Conservation (phyloP, 2,888 invertebrate species). For the Drosophila hawaiiensis region DNA sequence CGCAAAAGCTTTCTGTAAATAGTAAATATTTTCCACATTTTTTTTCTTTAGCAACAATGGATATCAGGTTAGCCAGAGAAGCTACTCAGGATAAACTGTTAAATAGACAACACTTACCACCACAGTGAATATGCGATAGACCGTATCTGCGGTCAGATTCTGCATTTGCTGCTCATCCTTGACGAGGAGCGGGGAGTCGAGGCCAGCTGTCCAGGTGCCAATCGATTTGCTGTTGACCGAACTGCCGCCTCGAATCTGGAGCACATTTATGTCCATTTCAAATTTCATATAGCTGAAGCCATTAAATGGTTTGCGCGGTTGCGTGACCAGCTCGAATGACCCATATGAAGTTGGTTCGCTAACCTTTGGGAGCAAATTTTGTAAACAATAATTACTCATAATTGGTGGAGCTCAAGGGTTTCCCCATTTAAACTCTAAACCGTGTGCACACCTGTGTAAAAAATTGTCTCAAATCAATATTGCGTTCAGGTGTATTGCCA, state of each 20-base stretch:
- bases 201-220: conserved; percentile 92
- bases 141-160: conserved; percentile 92
- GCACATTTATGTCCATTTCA: conserved; percentile 89
- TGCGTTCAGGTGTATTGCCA: conserved; percentile 90
- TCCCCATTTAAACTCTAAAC: background rate
- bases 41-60: background rate
- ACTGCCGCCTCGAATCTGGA: conserved; percentile 90
- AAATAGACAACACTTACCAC: conserved; percentile 87
- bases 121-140: conserved; percentile 94
- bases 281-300: conserved; percentile 92
- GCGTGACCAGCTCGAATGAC: conserved; percentile 88
- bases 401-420: conserved; percentile 22
- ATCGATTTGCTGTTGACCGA: conserved; percentile 90
- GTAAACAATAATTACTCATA: conserved; percentile 53
- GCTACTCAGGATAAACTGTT: background rate
- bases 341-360: conserved; percentile 90
- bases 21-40: background rate
- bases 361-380: conserved; percentile 83
- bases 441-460: conserved; percentile 87
- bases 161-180: conserved; percentile 89
- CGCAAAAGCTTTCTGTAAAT: background rate
- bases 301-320: conserved; percentile 87
- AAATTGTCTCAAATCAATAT: conserved; percentile 89
- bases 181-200: conserved; percentile 89
- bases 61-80: background rate